Evolutionary conservation across 2,797 vertebrate genomes (phyloP).

Genomic region (Leptoclinus maculatus): DNA sequence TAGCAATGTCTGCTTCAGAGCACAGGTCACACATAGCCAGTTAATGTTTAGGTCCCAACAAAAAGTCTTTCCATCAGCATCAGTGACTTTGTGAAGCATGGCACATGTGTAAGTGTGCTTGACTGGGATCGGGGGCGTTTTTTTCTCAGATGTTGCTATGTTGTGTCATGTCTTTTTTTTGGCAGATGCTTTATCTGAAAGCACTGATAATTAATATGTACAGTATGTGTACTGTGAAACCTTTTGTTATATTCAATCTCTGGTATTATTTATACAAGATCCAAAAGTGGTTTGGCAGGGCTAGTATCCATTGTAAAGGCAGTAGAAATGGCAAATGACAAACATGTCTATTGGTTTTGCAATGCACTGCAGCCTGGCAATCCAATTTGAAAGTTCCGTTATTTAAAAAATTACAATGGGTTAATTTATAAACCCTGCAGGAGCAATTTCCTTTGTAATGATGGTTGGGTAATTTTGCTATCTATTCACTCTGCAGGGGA

Average conservation of each 20-base stretch:
- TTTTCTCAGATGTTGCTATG: background rate
- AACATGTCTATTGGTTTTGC: slow-evolving; percentile 15
- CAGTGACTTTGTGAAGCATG: too few relatives aligned
- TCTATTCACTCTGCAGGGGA: slow-evolving; percentile 22
- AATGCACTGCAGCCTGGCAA: slow-evolving; percentile 15
- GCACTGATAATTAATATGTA: slow-evolving; percentile 2
- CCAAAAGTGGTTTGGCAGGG: slow-evolving; percentile 2
- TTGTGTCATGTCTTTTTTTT: background rate
- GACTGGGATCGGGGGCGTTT: background rate
- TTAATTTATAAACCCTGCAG: slow-evolving; percentile 37
- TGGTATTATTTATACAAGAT: slow-evolving; percentile 8
- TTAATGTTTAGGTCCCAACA: too few relatives aligned
- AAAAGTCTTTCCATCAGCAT: too few relatives aligned
- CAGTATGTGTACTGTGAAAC: background rate
- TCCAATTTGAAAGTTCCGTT: slow-evolving; percentile 38
- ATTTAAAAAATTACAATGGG: slow-evolving; percentile 35
- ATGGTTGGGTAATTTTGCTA: slow-evolving; percentile 34
- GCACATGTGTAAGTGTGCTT: background rate
- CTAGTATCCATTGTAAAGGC: slow-evolving; percentile 2
- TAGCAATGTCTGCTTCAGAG: too few relatives aligned
- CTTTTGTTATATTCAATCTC: background rate
- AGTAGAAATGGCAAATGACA: slow-evolving; percentile 28
- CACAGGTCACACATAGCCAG: too few relatives aligned
- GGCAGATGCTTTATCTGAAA: slow-evolving; percentile 3
- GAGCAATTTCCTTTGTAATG: slow-evolving; percentile 49